Evolutionary conservation across 37 sponge, comb jelly and placozoan genomes (phyloP).

Genomic region (Geodia barretti): DNA sequence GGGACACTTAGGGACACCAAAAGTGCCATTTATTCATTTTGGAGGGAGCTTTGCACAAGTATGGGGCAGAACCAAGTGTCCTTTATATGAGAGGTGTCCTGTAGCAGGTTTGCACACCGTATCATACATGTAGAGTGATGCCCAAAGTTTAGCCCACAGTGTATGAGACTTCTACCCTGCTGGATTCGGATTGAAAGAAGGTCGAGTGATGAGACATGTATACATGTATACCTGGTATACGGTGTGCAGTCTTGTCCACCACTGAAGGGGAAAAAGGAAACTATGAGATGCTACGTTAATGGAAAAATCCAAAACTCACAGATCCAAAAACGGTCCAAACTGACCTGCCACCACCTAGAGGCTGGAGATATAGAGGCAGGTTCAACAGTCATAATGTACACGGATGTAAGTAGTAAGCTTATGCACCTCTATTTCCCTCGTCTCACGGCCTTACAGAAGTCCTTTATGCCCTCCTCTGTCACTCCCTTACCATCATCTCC

Average conservation of each 20-base stretch:
- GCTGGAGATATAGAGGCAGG: neutral
- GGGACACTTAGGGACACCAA: too few species aligned
- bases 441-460: conserved; percentile 8
- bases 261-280: neutral
- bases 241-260: neutral
- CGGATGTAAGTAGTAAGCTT: neutral
- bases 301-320: neutral
- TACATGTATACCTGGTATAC: neutral
- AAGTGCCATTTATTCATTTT: neutral
- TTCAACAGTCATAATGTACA: neutral
- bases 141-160: too few species aligned
- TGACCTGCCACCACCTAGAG: conserved; percentile 19
- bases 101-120: too few species aligned
- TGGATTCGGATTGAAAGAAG: too few species aligned
- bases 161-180: too few species aligned
- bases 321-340: neutral
- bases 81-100: too few species aligned
- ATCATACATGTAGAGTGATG: too few species aligned
- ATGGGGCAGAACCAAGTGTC: too few species aligned
- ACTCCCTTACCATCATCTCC: conserved; percentile 4
- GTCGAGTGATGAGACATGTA: too few species aligned
- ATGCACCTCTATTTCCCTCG: conserved; percentile 15
- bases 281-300: neutral
- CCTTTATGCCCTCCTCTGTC: conserved; percentile 5
- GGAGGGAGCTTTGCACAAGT: neutral